Evolutionary conservation across 2,797 vertebrate species (phyloP).

Genomic region (Eremophila alpestris): DNA sequence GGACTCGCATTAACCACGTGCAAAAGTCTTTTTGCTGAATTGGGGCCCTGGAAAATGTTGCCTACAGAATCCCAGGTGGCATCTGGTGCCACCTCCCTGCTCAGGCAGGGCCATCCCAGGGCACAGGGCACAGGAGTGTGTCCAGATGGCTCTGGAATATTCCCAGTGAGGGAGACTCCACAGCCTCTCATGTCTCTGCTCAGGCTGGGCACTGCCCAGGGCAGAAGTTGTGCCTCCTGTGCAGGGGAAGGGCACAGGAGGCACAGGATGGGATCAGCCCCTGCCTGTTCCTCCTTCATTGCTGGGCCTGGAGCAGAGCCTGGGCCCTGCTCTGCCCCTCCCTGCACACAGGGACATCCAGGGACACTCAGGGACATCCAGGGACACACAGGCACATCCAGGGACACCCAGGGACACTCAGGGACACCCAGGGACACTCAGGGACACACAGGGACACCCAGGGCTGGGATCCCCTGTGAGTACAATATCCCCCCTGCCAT

Average conservation of each 20-base stretch:
- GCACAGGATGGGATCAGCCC: neutral
- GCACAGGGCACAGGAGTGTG: neutral
- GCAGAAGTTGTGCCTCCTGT: neutral
- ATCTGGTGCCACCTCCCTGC: neutral
- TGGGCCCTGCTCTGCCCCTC: neutral
- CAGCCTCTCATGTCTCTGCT: neutral
- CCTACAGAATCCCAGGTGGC: neutral
- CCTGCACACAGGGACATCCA: neutral
- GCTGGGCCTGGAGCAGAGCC: neutral
- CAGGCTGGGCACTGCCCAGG: neutral
- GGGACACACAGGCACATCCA: neutral
- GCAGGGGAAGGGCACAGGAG: too few relatives aligned
- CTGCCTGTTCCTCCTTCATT: accelerated
- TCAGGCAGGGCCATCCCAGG: neutral
- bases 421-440: accelerated
- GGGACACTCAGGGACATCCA: accelerated
- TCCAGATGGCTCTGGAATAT: neutral
- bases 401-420: neutral
- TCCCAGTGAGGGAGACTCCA: neutral
- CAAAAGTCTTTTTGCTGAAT: neutral
- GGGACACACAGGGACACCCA: too few relatives aligned
- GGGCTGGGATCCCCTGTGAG: accelerated
- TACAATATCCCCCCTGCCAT: neutral
- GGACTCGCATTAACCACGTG: neutral
- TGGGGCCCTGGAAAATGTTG: neutral